phyloP scores from a whole-genome alignment of 2,888 invertebrate genomes.

The Nebria brevicollis region DNA sequence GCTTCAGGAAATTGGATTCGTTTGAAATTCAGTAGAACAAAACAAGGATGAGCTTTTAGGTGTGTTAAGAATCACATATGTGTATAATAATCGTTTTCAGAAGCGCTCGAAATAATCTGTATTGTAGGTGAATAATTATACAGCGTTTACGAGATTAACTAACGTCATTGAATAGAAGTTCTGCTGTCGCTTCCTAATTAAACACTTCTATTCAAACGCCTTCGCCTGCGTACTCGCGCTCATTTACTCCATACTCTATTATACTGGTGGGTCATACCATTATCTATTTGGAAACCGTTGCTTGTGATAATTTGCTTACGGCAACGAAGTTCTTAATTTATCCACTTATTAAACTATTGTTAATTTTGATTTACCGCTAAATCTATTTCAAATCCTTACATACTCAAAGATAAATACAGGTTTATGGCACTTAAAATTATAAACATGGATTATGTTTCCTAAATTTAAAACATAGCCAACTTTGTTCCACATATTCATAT shows the following conservation, averaged over 20 bases:
- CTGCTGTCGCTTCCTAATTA: constrained; percentile 1
- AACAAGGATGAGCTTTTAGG: background rate
- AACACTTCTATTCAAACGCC: background rate
- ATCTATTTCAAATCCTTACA: no score
- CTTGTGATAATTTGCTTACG: background rate
- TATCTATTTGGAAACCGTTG: background rate
- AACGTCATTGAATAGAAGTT: background rate
- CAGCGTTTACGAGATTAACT: background rate
- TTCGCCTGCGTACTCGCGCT: background rate
- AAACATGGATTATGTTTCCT: no score
- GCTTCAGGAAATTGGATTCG: no score
- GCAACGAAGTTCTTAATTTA: background rate
- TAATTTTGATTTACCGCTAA: no score
- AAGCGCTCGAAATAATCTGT: background rate
- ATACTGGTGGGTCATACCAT: background rate
- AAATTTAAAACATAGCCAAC: no score
- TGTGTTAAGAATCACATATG: background rate
- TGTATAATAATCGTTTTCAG: background rate
- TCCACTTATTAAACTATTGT: no score
- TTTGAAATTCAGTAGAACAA: background rate
- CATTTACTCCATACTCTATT: background rate
- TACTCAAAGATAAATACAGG: no score
- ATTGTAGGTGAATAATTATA: background rate
- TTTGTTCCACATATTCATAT: no score
- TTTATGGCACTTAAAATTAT: no score